Base-by-base conservation (phyloP, 2,113 vertebrate species). In the Tetraodon nigroviridis region DNA sequence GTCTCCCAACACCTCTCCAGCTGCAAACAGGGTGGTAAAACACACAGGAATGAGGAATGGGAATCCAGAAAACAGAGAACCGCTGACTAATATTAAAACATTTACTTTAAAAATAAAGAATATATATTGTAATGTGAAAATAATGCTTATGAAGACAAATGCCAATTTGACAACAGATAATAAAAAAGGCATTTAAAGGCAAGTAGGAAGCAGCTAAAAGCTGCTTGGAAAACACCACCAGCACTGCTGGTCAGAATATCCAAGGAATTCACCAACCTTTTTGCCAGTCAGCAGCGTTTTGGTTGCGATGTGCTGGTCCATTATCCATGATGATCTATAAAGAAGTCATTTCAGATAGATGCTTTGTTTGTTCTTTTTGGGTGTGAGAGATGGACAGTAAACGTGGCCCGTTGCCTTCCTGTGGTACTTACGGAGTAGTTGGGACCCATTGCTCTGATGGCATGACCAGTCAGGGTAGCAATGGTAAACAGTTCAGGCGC, bases 281-380 rank as follows among this genome's bases (percentile, higher is more conserved):
- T 68, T 92, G 91, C 89, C 89, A 90, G 69, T 76, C 58, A 37
- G 75, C 59, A 50, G 89, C 90, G 2, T 82, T 92, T 3, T 54
- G 44, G 4, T 53, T 60, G 21, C 68, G 73, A 14, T 75, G 88
- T 13, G 91, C 91, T 0, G 89, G 81, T 21, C 91, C 91, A 4
- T 92, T 92, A 69, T 92, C 91, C 91, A 92, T 88, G 62, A 92
- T 92, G 55, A 92, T 91, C 91, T 92, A 54, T 13, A 20, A 51
- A 8, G 1, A 5, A 37, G 32, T 37, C 2, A 37, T 37, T 37
- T 37, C 10, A 10, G 10, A 37, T 37, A 37, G 32, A 37, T 37
- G 32, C 32, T 37, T 16, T 40, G 7, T 21, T 42, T 40, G 3
- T 19, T 19, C n/a, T n/a, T 6, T 41, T 24, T 21, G 44, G 10